phyloP scores from a whole-genome alignment of 2,888 invertebrate genomes.

The Eupithecia exiguata region DNA sequence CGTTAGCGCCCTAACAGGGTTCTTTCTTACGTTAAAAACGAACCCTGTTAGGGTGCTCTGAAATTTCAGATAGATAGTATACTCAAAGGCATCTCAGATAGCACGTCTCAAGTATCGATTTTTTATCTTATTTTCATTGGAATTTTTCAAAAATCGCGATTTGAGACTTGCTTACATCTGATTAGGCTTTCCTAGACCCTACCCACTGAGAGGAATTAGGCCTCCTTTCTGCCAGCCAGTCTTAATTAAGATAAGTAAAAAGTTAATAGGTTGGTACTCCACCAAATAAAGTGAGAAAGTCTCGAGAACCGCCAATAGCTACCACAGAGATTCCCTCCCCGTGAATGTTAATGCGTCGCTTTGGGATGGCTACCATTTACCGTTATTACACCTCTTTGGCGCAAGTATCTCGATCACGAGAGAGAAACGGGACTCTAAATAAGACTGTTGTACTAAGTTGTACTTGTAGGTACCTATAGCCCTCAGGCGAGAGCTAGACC shows the following conservation, averaged over 20 bases:
- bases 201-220: too few species aligned
- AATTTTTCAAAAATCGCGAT: too few species aligned
- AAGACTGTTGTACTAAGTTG: conserved; percentile 57
- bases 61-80: too few species aligned
- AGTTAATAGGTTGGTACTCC: not conserved
- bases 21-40: too few species aligned
- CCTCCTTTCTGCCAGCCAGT: too few species aligned
- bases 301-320: conserved; percentile 49
- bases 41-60: too few species aligned
- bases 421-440: conserved; percentile 71
- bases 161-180: too few species aligned
- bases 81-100: too few species aligned
- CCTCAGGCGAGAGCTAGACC: not conserved
- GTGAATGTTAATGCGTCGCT: conserved; percentile 68
- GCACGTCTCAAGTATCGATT: too few species aligned
- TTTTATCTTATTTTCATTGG: too few species aligned
- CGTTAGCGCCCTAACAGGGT: too few species aligned
- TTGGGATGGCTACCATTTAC: conserved; percentile 70
- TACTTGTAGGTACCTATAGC: not conserved
- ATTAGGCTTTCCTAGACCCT: too few species aligned
- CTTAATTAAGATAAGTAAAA: not conserved
- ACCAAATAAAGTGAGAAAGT: conserved; percentile 7
- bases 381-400: conserved; percentile 68
- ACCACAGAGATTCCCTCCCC: conserved; percentile 56
- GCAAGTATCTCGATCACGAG: conserved; percentile 65